phyloP scores from a whole-genome alignment of 1,140 invertebrate species.

The Tribolium madens region DNA sequence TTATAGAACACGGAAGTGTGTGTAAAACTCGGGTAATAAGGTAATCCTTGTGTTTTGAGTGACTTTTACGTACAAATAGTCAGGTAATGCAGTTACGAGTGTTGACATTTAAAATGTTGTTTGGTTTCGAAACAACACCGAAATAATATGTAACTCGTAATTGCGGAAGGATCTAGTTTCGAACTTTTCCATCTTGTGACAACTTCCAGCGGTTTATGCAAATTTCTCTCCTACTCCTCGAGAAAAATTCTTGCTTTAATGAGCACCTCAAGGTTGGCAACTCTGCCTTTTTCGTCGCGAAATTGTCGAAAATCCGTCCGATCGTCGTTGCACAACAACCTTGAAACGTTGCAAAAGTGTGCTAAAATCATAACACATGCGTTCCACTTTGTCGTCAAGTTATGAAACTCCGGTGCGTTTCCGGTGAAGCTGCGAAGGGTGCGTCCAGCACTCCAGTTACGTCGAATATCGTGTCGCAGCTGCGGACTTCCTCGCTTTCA shows the following conservation, averaged over 20 bases:
- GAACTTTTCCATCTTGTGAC: not conserved
- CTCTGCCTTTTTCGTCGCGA: not conserved
- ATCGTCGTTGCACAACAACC: constrained; percentile 27
- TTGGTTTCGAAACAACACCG: no score
- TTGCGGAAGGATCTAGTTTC: not conserved
- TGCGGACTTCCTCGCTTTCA: constrained; percentile 39
- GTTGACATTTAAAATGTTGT: not conserved
- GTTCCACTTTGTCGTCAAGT: not conserved
- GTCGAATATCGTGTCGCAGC: not conserved
- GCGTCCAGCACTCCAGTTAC: not conserved
- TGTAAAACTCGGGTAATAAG: not conserved
- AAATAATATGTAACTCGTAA: not conserved
- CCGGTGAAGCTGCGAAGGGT: not conserved
- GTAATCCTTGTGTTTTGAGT: not conserved
- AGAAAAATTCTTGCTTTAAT: not conserved
- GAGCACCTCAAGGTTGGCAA: not conserved
- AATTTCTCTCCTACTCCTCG: not conserved
- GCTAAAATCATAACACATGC: constrained; percentile 36
- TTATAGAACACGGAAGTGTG: not conserved
- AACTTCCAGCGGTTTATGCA: not conserved
- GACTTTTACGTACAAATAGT: not conserved
- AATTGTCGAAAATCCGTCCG: constrained; percentile 3
- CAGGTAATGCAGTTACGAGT: not conserved
- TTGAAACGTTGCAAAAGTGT: constrained; percentile 41
- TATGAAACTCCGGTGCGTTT: constrained; percentile 3